phyloP scores from a whole-genome alignment of 2,888 invertebrate genomes.

The Drosophila emarginata region DNA sequence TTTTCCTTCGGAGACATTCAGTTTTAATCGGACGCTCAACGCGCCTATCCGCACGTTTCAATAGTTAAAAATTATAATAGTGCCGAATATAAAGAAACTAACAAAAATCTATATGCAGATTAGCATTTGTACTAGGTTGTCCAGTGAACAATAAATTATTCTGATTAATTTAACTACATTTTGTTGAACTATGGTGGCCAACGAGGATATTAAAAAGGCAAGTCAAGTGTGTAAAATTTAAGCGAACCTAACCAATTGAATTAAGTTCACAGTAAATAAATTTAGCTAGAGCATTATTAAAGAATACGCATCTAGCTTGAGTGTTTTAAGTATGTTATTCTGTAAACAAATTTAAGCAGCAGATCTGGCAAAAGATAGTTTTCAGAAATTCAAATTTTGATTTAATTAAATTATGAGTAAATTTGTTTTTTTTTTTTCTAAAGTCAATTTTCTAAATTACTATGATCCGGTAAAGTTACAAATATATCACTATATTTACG shows the following conservation, averaged over 20 bases:
- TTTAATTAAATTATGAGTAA: no score
- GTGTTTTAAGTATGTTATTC: no score
- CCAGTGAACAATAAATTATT: slow-evolving; percentile 5
- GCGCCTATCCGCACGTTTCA: slow-evolving; percentile 55
- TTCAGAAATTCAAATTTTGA: no score
- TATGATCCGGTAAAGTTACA: no score
- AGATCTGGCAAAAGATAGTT: no score
- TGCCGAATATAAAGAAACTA: background rate
- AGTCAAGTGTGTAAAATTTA: background rate
- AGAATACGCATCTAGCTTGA: no score
- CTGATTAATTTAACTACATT: background rate
- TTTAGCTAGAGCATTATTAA: no score
- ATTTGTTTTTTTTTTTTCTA: no score
- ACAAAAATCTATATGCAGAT: slow-evolving; percentile 9
- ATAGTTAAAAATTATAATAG: slow-evolving; percentile 29
- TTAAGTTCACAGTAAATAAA: background rate
- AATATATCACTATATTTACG: no score
- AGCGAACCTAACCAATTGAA: background rate
- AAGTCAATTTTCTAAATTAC: no score
- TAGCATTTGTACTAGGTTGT: background rate
- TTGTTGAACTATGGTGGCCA: slow-evolving; percentile 47
- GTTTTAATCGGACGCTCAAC: slow-evolving; percentile 69
- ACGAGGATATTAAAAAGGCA: slow-evolving; percentile 62
- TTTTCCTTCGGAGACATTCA: slow-evolving; percentile 74
- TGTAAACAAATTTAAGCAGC: no score